These are phyloP conservation scores for Sisor rabdophorus DNA, from an alignment of 2,113 vertebrate genomes.

Conservation along the genomic window DNA sequence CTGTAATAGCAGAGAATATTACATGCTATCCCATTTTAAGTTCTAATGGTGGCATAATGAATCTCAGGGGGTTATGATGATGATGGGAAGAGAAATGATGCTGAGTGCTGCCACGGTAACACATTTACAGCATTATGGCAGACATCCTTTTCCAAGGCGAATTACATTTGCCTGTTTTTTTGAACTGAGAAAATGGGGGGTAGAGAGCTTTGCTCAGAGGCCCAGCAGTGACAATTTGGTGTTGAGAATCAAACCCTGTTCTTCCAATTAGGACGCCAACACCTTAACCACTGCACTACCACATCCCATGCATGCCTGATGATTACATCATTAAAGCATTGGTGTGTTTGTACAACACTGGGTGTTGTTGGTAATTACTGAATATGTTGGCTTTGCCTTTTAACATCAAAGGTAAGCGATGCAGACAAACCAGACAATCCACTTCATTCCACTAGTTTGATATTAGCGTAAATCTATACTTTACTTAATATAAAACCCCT, in stretches of 20 bases:
- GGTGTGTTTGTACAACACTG: slow-evolving; percentile 5
- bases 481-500: not conserved
- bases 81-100: slow-evolving; percentile 35
- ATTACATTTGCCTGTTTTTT: too few relatives aligned
- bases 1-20: slow-evolving; percentile 18
- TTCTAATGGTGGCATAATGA: slow-evolving; percentile 33
- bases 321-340: slow-evolving; percentile 20
- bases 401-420: not conserved
- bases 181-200: too few relatives aligned
- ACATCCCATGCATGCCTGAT: not conserved
- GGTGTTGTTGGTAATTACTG: not conserved
- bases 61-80: slow-evolving; percentile 16
- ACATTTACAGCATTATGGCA: too few relatives aligned
- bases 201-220: too few relatives aligned
- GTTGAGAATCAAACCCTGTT: too few relatives aligned
- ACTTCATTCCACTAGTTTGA: slow-evolving; percentile 5
- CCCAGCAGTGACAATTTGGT: too few relatives aligned
- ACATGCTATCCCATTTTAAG: slow-evolving; percentile 29
- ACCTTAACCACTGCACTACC: too few relatives aligned
- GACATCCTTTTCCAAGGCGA: too few relatives aligned
- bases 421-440: slow-evolving; percentile 3
- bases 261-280: too few relatives aligned
- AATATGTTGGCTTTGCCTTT: not conserved
- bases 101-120: slow-evolving; percentile 39
- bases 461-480: slow-evolving; percentile 18